Evolutionary conservation across 2,888 invertebrate species (phyloP), one percentile per base, ranked within the genome.

Genomic region (Agrenia bidenticulata): DNA sequence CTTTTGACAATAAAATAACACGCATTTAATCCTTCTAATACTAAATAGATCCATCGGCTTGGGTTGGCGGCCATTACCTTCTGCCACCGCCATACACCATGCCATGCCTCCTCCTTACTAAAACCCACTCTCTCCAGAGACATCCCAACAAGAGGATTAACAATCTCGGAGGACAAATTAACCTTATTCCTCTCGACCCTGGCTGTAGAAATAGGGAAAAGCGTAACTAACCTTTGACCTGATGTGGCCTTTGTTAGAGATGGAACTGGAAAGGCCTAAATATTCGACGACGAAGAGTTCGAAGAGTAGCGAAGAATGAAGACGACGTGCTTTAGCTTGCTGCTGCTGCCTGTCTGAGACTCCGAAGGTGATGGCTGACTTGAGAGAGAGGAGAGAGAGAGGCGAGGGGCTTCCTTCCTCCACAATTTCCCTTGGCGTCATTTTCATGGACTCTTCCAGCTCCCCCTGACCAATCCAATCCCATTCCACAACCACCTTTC

Each of bases 11-110:
- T n/a, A n/a, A 45, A 45, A 45, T 17, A 11, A 15, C 45, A 17
- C 45, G n/a, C 45, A 45, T 5, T 45, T 45, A 15, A 4, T 19
- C 45, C 45, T 45, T n/a, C 45, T n/a, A n/a, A 45, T n/a, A 45
- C 45, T 17, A 17, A 45, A 11, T 45, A 45, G 32, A 32, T 32
- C 4, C 11, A 32, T 32, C 32, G 32, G 32, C 32, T 32, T 32
- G 24, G 15, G n/a, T 57, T 21, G 57, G 57, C 57, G 57, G 57
- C 57, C 57, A 57, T 57, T 57, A 37, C 55, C 55, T n/a, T n/a
- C n/a, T n/a, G n/a, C n/a, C n/a, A n/a, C n/a, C n/a, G n/a, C n/a
- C n/a, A n/a, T n/a, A n/a, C n/a, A 9, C 57, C 57, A 57, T 57
- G 57, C 57, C 57, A 26, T 37, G 37, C 57, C 57, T 57, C 57